phyloP scores from a whole-genome alignment of 2,888 invertebrate genomes.

The Athalia circularis region DNA sequence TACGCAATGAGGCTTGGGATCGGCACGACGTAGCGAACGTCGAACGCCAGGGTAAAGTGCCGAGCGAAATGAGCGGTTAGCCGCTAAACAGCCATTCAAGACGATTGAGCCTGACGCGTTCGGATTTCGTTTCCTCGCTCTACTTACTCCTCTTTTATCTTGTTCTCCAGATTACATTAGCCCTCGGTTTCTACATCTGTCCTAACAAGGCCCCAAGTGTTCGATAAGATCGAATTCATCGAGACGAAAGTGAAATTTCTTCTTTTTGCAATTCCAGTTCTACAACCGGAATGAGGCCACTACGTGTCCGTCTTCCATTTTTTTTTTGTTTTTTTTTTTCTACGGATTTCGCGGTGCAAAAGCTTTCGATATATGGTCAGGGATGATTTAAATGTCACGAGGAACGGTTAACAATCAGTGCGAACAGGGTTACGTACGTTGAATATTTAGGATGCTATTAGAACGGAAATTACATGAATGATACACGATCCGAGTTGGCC shows the following conservation, averaged over 20 bases:
- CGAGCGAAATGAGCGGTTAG: constrained; percentile 39
- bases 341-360: no score
- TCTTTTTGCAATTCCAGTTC: no score
- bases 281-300: no score
- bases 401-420: background rate
- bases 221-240: background rate
- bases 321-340: no score
- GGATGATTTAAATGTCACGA: background rate
- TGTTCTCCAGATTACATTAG: constrained; percentile 31
- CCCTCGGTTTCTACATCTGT: constrained; percentile 7
- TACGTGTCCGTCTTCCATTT: no score
- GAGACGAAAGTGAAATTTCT: no score
- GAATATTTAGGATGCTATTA: constrained; percentile 21
- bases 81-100: constrained; percentile 42
- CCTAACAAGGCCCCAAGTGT: constrained; percentile 16
- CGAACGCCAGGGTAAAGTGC: constrained; percentile 6
- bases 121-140: constrained; percentile 22
- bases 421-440: background rate
- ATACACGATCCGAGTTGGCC: constrained; percentile 16
- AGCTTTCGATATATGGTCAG: no score
- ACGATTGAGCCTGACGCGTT: constrained; percentile 41
- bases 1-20: constrained; percentile 3
- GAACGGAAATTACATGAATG: constrained; percentile 27
- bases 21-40: constrained; percentile 8
- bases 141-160: constrained; percentile 22